phyloP scores from a whole-genome alignment of 1,140 invertebrate species.

The Bombus confusus region DNA sequence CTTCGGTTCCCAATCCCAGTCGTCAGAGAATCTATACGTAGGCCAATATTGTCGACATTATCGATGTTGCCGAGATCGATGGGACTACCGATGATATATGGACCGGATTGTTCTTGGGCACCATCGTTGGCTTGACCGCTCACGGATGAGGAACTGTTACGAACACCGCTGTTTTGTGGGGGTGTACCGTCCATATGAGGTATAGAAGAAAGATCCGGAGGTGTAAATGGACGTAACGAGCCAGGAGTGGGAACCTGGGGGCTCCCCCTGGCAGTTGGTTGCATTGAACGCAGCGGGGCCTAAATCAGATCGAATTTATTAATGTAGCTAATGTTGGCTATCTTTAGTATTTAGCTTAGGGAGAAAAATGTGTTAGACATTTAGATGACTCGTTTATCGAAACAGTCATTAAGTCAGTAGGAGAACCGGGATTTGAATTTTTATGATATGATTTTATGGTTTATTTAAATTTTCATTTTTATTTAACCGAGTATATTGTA shows the following conservation, averaged over 20 bases:
- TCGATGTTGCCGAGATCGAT: slow-evolving; percentile 80
- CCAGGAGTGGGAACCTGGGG: slow-evolving; percentile 73
- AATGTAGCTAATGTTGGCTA: not conserved
- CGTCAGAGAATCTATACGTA: slow-evolving; percentile 65
- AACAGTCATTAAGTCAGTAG: too few species aligned
- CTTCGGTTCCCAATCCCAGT: slow-evolving; percentile 61
- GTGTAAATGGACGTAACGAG: slow-evolving; percentile 76
- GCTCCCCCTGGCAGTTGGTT: slow-evolving; percentile 76
- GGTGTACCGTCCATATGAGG: slow-evolving; percentile 80
- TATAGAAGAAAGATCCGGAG: slow-evolving; percentile 79
- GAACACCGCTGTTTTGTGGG: slow-evolving; percentile 43
- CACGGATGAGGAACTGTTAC: slow-evolving; percentile 32
- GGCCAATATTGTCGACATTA: slow-evolving; percentile 79
- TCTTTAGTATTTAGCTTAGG: not conserved
- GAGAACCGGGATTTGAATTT: not conserved
- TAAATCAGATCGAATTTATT: slow-evolving; percentile 53
- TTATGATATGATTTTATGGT: not conserved
- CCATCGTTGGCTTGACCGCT: slow-evolving; percentile 59
- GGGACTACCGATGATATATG: slow-evolving; percentile 80
- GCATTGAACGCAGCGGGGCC: slow-evolving; percentile 79
- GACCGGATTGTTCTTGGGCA: slow-evolving; percentile 65
- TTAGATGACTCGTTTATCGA: not conserved
- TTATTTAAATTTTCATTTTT: not conserved
- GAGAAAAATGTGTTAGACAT: not conserved
- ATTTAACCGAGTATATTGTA: not conserved